Conservation (phyloP, 2,797 vertebrate genomes). For the Glyptemys insculpta region DNA sequence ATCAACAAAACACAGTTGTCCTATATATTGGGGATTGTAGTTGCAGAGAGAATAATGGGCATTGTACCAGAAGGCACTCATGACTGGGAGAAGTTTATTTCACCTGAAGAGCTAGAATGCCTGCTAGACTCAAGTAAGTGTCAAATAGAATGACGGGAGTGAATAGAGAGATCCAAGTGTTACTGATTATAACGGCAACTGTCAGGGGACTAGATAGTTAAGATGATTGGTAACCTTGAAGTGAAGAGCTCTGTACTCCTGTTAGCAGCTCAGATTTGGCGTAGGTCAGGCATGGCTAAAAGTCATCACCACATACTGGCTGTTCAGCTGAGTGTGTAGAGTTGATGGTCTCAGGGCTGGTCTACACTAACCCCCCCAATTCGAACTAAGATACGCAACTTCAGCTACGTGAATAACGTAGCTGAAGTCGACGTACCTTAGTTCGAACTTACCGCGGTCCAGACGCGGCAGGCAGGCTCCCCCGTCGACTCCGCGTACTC, state of each 20-base stretch:
- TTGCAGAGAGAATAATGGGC: slow-evolving; percentile 89
- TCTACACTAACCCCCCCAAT: too few relatives aligned
- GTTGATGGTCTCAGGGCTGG: too few relatives aligned
- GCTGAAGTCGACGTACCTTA: too few relatives aligned
- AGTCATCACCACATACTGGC: neutral
- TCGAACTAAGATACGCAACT: too few relatives aligned
- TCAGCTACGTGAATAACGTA: too few relatives aligned
- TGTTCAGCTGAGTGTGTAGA: neutral
- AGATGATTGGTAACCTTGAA: neutral
- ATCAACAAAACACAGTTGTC: slow-evolving; percentile 95
- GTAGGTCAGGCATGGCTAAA: neutral
- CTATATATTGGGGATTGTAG: slow-evolving; percentile 90
- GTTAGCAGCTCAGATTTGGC: neutral
- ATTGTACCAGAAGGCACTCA: slow-evolving; percentile 94
- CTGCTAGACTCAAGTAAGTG: slow-evolving; percentile 93
- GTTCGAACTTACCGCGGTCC: too few relatives aligned
- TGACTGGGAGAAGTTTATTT: slow-evolving; percentile 96
- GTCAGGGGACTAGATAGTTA: neutral
- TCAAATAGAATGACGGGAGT: neutral
- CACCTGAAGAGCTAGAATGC: slow-evolving; percentile 90
- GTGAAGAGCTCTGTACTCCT: neutral
- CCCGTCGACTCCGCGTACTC: too few relatives aligned
- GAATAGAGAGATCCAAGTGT: neutral
- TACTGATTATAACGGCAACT: neutral
- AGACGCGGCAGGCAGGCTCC: too few relatives aligned